Percentiles rank a stretch among this genome's conserved stretches.
Evolutionary conservation across 2,888 invertebrate species (phyloP).

Genomic region (Corythucha ciliata): DNA sequence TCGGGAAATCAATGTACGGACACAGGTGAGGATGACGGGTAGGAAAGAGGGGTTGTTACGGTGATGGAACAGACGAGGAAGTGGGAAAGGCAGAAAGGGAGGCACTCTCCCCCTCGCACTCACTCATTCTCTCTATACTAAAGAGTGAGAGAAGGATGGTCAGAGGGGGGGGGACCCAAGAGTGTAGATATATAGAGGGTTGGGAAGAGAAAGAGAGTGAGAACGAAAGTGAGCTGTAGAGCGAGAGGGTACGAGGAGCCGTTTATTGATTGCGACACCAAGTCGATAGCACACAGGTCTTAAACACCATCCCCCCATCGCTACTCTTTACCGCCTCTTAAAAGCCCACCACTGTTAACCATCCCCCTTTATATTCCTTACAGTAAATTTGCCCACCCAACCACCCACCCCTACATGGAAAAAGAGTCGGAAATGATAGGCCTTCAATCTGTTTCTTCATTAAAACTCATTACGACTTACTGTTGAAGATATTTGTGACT

Average conservation of each 20-base stretch:
- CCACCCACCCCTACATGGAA: too few species aligned
- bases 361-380: too few species aligned
- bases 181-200: conserved; percentile 1
- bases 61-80: neutral
- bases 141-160: conserved; percentile 3
- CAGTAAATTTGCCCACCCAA: too few species aligned
- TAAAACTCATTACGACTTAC: too few species aligned
- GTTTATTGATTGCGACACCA: conserved; percentile 28
- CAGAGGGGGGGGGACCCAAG: neutral
- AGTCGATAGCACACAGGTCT: conserved; percentile 28
- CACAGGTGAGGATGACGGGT: too few species aligned
- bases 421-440: too few species aligned
- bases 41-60: neutral
- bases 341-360: too few species aligned
- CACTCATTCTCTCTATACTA: too few species aligned
- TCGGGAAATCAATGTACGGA: conserved; percentile 18
- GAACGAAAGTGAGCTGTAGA: conserved; percentile 4
- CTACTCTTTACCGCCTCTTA: neutral
- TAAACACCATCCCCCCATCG: conserved; percentile 20
- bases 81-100: conserved; percentile 8
- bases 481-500: too few species aligned
- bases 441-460: too few species aligned
- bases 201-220: neutral
- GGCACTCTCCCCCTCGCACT: too few species aligned
- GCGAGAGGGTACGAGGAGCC: conserved; percentile 18